phyloP scores from a whole-genome alignment of 2,797 vertebrate genomes.

The Molossus molossus region DNA sequence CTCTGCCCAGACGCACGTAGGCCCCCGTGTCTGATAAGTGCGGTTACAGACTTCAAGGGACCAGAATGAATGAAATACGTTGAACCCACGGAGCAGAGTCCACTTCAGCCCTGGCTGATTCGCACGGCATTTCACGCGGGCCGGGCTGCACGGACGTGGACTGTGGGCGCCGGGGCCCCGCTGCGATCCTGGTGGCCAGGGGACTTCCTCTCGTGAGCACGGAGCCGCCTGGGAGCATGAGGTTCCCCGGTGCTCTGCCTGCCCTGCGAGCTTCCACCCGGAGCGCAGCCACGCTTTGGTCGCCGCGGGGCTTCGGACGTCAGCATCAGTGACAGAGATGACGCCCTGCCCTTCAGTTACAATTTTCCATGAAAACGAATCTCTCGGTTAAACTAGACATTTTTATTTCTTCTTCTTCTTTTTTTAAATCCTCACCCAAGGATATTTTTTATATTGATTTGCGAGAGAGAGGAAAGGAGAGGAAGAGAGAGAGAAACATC shows the following conservation, averaged over 20 bases:
- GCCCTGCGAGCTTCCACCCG: not conserved
- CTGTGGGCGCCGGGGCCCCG: not conserved
- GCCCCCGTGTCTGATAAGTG: not conserved
- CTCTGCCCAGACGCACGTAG: rapidly evolving
- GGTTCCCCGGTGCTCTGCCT: not conserved
- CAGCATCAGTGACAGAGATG: not conserved
- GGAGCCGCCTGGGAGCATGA: rapidly evolving
- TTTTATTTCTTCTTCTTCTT: not conserved
- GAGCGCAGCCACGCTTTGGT: rapidly evolving
- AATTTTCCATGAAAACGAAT: not conserved
- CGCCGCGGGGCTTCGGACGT: rapidly evolving
- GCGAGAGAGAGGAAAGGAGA: too few relatives aligned
- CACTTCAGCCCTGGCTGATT: not conserved
- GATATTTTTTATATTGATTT: too few relatives aligned
- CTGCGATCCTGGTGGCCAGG: not conserved
- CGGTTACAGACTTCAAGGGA: not conserved
- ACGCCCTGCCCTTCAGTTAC: rapidly evolving
- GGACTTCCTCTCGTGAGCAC: rapidly evolving
- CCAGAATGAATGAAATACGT: not conserved
- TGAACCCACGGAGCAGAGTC: not conserved
- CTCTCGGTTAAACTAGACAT: not conserved
- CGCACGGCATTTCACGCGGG: not conserved
- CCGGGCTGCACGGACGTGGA: rapidly evolving
- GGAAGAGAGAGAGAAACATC: too few relatives aligned
- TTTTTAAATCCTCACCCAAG: too few relatives aligned